Conservation (phyloP, 2,797 vertebrate species). For the Squalus acanthias region DNA sequence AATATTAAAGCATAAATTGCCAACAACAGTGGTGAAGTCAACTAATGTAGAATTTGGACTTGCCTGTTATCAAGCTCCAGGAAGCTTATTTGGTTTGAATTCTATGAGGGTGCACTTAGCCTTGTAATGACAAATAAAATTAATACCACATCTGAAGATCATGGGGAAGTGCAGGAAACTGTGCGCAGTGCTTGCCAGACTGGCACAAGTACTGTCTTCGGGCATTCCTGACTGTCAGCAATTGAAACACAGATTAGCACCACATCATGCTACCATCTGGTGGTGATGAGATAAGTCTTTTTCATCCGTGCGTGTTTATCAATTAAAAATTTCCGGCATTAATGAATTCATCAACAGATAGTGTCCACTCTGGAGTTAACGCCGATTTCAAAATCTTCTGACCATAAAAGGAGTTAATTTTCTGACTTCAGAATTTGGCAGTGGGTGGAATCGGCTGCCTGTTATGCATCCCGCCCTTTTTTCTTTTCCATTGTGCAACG, state of each 20-base stretch:
- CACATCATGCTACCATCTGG: background rate
- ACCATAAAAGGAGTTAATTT: background rate
- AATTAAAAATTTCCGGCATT: slow-evolving; percentile 7
- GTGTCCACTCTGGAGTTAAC: background rate
- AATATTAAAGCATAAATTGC: background rate
- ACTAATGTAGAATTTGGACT: background rate
- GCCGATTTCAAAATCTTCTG: background rate
- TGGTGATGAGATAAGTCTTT: background rate
- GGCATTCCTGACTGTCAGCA: background rate
- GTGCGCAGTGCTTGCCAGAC: background rate
- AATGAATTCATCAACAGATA: background rate
- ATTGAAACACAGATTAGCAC: background rate
- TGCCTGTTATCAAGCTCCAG: background rate
- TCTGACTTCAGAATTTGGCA: background rate
- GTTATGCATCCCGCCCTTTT: background rate
- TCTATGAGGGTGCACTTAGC: background rate
- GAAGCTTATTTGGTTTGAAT: background rate
- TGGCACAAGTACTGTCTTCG: background rate
- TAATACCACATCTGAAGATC: background rate
- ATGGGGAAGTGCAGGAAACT: background rate
- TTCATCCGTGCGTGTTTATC: background rate
- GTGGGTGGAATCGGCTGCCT: background rate
- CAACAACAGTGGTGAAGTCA: background rate
- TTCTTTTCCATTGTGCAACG: background rate
- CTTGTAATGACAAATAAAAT: background rate